Conservation (phyloP, 1,140 invertebrate species). For the Penaeus indicus region DNA sequence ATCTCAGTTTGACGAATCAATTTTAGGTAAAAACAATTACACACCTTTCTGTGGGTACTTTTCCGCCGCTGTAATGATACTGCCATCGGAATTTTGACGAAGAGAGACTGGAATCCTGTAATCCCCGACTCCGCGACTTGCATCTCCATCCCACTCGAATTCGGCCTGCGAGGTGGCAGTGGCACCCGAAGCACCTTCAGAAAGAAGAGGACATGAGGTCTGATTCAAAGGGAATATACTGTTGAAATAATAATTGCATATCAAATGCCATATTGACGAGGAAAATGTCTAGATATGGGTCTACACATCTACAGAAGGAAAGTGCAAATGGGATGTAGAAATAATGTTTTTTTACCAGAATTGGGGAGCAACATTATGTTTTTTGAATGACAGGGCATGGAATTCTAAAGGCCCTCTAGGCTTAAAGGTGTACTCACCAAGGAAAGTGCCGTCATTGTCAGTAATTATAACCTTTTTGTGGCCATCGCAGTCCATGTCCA, state of each 20-base stretch:
- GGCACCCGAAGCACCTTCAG: slow-evolving; percentile 26
- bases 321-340: too few species aligned
- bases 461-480: slow-evolving; percentile 59
- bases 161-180: slow-evolving; percentile 48
- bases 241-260: too few species aligned
- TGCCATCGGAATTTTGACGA: slow-evolving; percentile 33
- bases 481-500: slow-evolving; percentile 65
- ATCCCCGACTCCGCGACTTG: slow-evolving; percentile 49
- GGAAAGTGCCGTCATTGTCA: slow-evolving; percentile 54
- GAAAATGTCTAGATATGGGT: too few species aligned
- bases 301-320: too few species aligned
- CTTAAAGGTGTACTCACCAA: slow-evolving; percentile 18
- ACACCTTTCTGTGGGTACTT: slow-evolving; percentile 64
- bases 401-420: too few species aligned
- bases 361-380: too few species aligned
- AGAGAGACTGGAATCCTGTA: slow-evolving; percentile 58
- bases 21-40: background rate
- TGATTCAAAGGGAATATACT: background rate
- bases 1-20: background rate
- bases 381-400: too few species aligned
- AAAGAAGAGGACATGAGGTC: background rate
- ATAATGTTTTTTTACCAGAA: too few species aligned
- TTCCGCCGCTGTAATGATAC: background rate
- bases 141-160: slow-evolving; percentile 60
- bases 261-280: too few species aligned